A percentile compares a stretch with the other conserved stretches of the same genome.
Evolutionary conservation across 2,113 vertebrate species (phyloP).

Genomic region (Triplophysa siluroides): DNA sequence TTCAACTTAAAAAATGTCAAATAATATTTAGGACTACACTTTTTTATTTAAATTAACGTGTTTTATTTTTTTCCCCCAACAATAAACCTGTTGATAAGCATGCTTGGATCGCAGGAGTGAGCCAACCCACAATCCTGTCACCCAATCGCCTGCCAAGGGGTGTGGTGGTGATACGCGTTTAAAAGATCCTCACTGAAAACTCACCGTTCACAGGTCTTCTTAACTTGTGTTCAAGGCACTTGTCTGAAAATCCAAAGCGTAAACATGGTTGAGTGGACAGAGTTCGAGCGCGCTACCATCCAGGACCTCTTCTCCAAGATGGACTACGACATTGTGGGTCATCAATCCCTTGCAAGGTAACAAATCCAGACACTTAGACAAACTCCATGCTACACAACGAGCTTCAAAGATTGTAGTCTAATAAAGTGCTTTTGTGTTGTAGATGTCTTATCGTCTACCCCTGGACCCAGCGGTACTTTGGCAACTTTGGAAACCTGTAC

Average conservation of each 20-base stretch:
- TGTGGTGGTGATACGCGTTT: constrained; percentile 23
- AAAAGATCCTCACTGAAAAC: not conserved
- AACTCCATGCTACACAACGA: constrained; percentile 50
- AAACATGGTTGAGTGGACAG: constrained; percentile 69
- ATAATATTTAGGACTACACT: no score
- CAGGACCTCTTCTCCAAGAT: constrained; percentile 34
- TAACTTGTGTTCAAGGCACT: not conserved
- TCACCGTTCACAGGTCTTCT: constrained; percentile 4
- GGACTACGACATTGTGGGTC: not conserved
- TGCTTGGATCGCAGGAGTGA: not conserved
- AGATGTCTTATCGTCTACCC: constrained; percentile 76
- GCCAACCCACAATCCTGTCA: constrained; percentile 10
- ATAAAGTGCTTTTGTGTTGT: not conserved
- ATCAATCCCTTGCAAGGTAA: constrained; percentile 62
- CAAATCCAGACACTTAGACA: not conserved
- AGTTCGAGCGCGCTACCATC: constrained; percentile 60
- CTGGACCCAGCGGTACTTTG: constrained; percentile 82
- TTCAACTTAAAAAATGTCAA: no score
- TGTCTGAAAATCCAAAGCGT: constrained; percentile 27
- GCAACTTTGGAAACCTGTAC: constrained; percentile 74
- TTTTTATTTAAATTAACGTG: no score
- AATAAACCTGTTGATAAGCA: not conserved
- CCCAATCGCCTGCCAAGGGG: not conserved
- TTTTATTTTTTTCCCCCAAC: no score
- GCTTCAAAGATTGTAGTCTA: not conserved